These are phyloP conservation scores for Tichodroma muraria DNA, from an alignment of 2,113 vertebrate genomes.

Conservation along the genomic window DNA sequence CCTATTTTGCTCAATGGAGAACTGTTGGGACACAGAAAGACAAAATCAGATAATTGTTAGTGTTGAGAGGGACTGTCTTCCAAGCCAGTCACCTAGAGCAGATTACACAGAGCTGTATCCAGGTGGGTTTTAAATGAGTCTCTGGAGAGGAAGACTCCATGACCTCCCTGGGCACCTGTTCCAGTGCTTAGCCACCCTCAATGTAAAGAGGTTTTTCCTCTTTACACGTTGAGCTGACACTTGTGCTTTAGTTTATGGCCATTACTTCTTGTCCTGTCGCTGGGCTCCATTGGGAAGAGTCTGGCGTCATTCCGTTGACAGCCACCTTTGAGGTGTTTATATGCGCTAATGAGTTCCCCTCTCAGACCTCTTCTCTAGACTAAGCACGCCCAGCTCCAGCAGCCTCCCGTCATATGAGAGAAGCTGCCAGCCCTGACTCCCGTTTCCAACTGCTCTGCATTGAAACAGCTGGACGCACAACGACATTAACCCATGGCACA, in stretches of 20 bases:
- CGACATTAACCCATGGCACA: fast-evolving
- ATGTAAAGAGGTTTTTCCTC: not conserved
- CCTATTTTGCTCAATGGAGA: not conserved
- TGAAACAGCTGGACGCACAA: not conserved
- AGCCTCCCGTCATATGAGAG: not conserved
- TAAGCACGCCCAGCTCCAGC: not conserved
- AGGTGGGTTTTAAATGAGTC: not conserved
- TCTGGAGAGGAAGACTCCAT: too few species aligned
- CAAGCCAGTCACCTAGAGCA: not conserved
- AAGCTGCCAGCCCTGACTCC: not conserved
- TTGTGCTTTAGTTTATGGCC: not conserved
- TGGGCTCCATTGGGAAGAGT: not conserved
- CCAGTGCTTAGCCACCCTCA: not conserved
- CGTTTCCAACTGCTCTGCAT: not conserved
- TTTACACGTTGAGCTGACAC: not conserved
- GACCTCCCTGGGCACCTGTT: not conserved
- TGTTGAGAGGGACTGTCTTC: not conserved
- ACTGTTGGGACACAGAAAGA: not conserved
- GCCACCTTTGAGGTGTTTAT: not conserved
- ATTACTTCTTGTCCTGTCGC: not conserved
- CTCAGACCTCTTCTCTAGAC: not conserved
- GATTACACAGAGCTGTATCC: not conserved
- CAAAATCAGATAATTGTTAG: not conserved
- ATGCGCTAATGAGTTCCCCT: too few species aligned
- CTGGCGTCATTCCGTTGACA: too few species aligned